Conservation (phyloP, 1,140 invertebrate genomes). For the Zaprionus capensis region DNA sequence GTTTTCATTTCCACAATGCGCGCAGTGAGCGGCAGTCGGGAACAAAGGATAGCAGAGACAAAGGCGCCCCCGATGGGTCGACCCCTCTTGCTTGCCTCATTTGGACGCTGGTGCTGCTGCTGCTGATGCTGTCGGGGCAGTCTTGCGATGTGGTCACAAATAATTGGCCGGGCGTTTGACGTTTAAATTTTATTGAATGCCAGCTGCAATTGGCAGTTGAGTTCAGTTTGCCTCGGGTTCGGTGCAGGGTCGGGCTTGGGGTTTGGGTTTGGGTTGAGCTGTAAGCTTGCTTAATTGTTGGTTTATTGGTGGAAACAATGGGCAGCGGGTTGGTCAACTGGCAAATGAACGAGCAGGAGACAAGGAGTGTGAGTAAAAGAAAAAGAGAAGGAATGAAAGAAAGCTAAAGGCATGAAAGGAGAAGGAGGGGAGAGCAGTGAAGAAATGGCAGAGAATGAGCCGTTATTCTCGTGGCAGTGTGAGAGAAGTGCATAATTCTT, state of each 20-base stretch:
- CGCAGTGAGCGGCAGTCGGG: constrained; percentile 32
- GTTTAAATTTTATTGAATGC: constrained; percentile 80
- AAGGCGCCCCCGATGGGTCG: constrained; percentile 11
- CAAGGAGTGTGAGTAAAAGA: not conserved
- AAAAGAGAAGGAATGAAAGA: not conserved
- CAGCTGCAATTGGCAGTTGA: constrained; percentile 74
- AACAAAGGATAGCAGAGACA: constrained; percentile 57
- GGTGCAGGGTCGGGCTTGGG: not conserved
- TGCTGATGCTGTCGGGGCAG: constrained; percentile 44
- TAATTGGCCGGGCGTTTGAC: constrained; percentile 74
- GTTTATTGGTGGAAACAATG: constrained; percentile 26
- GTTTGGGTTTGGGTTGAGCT: not conserved
- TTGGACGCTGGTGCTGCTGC: constrained; percentile 30
- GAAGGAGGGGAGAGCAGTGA: not conserved
- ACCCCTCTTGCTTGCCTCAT: not conserved
- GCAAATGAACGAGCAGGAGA: constrained; percentile 21
- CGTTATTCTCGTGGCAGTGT: constrained; percentile 14
- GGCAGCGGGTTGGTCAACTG: constrained; percentile 6
- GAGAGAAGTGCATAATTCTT: constrained; percentile 62
- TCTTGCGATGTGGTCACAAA: constrained; percentile 66
- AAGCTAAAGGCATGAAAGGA: too few species aligned
- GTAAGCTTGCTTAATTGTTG: constrained; percentile 49
- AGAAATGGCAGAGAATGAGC: constrained; percentile 32
- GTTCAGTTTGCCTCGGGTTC: constrained; percentile 26
- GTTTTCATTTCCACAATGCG: constrained; percentile 75